Conservation (phyloP, 2,888 invertebrate species). For the Pasiphila rectangulata region DNA sequence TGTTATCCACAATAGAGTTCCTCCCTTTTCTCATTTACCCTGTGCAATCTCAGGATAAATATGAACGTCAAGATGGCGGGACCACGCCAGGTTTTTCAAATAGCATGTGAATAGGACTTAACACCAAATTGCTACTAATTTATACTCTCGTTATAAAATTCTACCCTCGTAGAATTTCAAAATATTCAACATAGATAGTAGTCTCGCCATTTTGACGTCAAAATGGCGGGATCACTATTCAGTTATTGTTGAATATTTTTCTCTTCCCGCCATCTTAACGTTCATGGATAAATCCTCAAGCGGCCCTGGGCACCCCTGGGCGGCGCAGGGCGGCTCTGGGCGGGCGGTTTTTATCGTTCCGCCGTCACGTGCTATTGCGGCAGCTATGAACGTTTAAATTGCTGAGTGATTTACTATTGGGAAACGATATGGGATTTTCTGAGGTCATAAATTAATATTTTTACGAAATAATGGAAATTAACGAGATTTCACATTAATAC, state of each 20-base stretch:
- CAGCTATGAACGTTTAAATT: slow-evolving; percentile 39
- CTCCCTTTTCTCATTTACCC: too few relatives aligned
- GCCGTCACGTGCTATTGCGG: slow-evolving; percentile 40
- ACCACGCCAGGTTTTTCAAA: too few relatives aligned
- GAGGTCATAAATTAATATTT: slow-evolving; percentile 14
- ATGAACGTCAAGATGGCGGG: too few relatives aligned
- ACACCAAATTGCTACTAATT: too few relatives aligned
- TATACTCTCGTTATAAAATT: too few relatives aligned
- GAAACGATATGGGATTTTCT: slow-evolving; percentile 29
- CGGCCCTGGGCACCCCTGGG: slow-evolving; percentile 11
- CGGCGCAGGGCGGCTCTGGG: slow-evolving; percentile 1
- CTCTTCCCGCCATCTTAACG: background rate
- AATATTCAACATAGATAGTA: too few relatives aligned
- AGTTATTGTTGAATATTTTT: background rate
- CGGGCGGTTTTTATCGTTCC: slow-evolving; percentile 25
- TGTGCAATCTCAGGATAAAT: too few relatives aligned
- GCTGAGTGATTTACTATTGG: slow-evolving; percentile 36
- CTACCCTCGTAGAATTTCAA: too few relatives aligned
- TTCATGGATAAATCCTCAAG: background rate
- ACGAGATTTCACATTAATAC: background rate
- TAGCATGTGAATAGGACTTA: too few relatives aligned
- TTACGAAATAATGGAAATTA: background rate
- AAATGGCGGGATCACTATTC: too few relatives aligned
- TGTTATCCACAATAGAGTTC: too few relatives aligned
- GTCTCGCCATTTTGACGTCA: too few relatives aligned